Evolutionary conservation across 2,797 vertebrate genomes (phyloP).

Genomic region (Coilia nasus): DNA sequence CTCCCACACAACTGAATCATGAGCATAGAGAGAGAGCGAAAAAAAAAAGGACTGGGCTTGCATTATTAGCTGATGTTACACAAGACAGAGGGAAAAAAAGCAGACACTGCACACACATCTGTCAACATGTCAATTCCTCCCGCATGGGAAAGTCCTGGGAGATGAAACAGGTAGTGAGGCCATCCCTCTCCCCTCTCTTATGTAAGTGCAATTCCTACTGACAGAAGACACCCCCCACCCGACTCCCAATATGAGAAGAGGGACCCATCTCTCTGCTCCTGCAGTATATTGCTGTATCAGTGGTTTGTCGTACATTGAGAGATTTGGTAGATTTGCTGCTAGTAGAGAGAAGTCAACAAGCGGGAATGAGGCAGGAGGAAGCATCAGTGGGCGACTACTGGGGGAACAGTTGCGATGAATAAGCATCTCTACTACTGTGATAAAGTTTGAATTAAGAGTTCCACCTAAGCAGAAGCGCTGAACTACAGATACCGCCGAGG

Average conservation of each 20-base stretch:
- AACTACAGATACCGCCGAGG: not conserved
- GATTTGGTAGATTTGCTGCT: not conserved
- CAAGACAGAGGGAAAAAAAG: not conserved
- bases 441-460: not conserved
- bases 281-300: not conserved
- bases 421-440: slow-evolving; percentile 1
- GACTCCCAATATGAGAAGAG: slow-evolving; percentile 8
- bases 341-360: not conserved
- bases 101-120: not conserved
- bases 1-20: slow-evolving; percentile 5
- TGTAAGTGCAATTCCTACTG: not conserved
- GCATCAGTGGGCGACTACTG: not conserved
- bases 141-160: not conserved
- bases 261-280: not conserved
- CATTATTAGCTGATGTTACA: not conserved
- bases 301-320: not conserved
- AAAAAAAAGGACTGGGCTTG: not conserved
- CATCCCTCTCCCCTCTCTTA: not conserved
- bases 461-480: not conserved
- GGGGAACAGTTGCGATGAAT: not conserved
- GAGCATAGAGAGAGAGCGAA: not conserved
- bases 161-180: not conserved
- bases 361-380: not conserved
- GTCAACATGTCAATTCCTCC: not conserved
- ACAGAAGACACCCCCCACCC: not conserved